These are phyloP conservation scores for Euphonia xanthogaster DNA, from an alignment of 2,797 vertebrate species.

Conservation along the genomic window DNA sequence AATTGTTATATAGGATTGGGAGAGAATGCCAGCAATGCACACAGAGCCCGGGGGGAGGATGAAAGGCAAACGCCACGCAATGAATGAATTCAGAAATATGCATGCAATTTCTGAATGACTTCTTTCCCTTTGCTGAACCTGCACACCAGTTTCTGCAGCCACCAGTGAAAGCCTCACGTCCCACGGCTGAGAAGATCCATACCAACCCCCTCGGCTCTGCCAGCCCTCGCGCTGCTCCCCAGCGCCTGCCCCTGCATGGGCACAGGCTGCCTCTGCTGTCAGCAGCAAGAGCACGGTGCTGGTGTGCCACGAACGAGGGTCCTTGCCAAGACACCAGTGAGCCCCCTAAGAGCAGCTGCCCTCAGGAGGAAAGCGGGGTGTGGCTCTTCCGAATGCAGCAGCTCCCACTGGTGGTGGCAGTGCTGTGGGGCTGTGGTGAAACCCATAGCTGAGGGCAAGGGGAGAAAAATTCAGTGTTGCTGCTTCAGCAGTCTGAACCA, in stretches of 20 bases:
- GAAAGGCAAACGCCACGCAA: not conserved
- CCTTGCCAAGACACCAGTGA: not conserved
- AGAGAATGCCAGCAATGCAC: constrained; percentile 36
- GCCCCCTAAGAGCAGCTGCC: fast-evolving
- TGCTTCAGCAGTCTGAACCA: not conserved
- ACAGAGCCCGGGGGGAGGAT: not conserved
- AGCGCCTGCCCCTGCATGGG: fast-evolving
- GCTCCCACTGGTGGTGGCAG: not conserved
- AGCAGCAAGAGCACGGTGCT: not conserved
- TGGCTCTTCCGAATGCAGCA: not conserved
- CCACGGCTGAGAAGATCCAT: fast-evolving
- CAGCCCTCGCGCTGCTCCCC: not conserved
- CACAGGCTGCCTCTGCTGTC: fast-evolving
- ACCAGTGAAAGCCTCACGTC: not conserved
- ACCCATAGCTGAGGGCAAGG: fast-evolving
- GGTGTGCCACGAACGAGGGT: fast-evolving
- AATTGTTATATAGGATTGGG: constrained; percentile 14
- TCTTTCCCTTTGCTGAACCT: not conserved
- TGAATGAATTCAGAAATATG: constrained; percentile 6
- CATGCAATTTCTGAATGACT: constrained; percentile 19
- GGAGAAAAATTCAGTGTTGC: not conserved
- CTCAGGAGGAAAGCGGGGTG: fast-evolving
- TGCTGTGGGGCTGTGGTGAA: fast-evolving
- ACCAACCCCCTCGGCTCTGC: fast-evolving
- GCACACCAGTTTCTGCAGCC: not conserved